phyloP scores from a whole-genome alignment of 2,888 invertebrate genomes.

The Drosophila neonasuta region DNA sequence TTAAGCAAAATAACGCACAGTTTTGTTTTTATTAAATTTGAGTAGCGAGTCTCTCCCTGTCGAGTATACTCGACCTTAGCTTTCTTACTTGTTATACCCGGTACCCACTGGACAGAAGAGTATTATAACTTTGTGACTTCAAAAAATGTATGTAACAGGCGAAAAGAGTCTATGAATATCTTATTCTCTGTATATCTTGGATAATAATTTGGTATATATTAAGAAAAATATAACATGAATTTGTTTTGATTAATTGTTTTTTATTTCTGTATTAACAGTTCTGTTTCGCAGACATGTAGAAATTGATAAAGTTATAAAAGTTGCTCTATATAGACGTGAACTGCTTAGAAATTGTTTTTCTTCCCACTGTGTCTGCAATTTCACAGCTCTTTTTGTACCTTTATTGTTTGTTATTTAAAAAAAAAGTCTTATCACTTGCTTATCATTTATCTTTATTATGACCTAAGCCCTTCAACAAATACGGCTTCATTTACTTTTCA shows the following conservation, averaged over 20 bases:
- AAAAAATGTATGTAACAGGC: too few species aligned
- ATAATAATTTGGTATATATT: neutral
- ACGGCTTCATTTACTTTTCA: conserved; percentile 75
- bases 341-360: neutral
- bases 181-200: neutral
- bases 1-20: too few species aligned
- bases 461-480: conserved; percentile 74
- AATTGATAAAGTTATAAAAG: too few species aligned
- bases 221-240: neutral
- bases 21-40: too few species aligned
- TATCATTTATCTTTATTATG: conserved; percentile 78
- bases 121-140: too few species aligned
- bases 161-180: too few species aligned
- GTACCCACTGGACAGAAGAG: too few species aligned
- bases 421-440: conserved; percentile 71
- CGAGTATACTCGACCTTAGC: too few species aligned
- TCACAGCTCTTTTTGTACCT: conserved; percentile 26
- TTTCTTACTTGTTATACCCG: too few species aligned
- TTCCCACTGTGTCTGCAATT: conserved; percentile 36
- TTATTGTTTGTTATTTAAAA: conserved; percentile 53
- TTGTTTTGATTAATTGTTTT: too few species aligned
- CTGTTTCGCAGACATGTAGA: too few species aligned
- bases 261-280: neutral
- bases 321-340: neutral
- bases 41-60: too few species aligned